Conservation (phyloP, 2,113 vertebrate species). For the Irena cyanogastra region DNA sequence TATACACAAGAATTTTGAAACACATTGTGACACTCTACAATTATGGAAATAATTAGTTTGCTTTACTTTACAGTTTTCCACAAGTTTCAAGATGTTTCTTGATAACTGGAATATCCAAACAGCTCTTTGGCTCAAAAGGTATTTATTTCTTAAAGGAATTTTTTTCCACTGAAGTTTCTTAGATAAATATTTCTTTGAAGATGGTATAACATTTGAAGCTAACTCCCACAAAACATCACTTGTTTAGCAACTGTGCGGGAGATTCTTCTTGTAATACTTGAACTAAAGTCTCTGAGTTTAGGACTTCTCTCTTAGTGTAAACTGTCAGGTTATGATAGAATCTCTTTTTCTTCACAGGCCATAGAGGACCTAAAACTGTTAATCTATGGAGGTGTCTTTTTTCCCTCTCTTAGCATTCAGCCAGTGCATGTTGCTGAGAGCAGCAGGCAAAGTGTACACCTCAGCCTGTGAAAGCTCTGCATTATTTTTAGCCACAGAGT, state of each 20-base stretch:
- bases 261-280: background rate
- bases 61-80: conserved; percentile 83
- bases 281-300: background rate
- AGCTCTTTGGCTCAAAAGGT: conserved; percentile 98
- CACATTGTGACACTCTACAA: background rate
- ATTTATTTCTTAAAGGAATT: conserved; percentile 6
- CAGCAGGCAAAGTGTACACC: background rate
- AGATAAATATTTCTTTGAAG: background rate
- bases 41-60: background rate
- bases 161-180: background rate
- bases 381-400: background rate
- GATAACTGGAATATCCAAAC: conserved; percentile 99
- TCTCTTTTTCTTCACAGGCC: background rate
- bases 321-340: background rate
- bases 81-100: conserved; percentile 97
- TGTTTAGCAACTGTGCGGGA: background rate
- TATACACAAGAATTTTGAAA: background rate
- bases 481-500: background rate
- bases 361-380: background rate
- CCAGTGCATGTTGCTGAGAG: background rate
- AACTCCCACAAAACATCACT: background rate
- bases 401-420: background rate
- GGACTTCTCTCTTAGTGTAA: background rate
- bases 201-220: background rate
- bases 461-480: background rate